phyloP scores from a whole-genome alignment of 2,113 vertebrate genomes.

The Columbina picui region DNA sequence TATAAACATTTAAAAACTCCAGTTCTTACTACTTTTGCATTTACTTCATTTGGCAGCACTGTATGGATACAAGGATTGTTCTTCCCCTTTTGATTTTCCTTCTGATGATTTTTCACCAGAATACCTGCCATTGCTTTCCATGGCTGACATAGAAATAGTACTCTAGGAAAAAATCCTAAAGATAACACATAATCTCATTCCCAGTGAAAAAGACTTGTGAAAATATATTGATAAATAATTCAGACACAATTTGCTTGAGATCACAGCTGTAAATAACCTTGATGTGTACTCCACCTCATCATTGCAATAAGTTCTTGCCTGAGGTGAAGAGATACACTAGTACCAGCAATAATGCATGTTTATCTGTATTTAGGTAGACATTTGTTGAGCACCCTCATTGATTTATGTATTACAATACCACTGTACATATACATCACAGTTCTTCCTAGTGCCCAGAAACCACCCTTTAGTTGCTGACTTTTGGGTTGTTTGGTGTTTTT shows the following conservation, averaged over 20 bases:
- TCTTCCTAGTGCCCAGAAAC: not conserved
- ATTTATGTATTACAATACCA: not conserved
- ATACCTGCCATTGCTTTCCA: not conserved
- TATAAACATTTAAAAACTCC: not conserved
- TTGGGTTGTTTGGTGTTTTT: not conserved
- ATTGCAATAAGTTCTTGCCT: not conserved
- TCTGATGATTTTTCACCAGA: not conserved
- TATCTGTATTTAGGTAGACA: not conserved
- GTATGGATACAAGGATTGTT: not conserved
- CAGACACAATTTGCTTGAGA: not conserved
- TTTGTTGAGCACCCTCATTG: not conserved
- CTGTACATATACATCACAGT: not conserved
- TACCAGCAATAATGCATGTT: not conserved
- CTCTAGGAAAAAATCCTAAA: not conserved
- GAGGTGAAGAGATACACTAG: not conserved
- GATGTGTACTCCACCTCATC: not conserved
- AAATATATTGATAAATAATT: not conserved
- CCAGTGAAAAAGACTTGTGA: not conserved
- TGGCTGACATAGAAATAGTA: not conserved
- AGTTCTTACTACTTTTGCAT: not conserved
- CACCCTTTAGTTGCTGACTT: not conserved
- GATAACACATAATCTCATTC: not conserved
- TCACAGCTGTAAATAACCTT: not conserved
- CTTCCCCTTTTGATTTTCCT: not conserved
- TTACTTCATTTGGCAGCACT: not conserved